Base-by-base conservation (phyloP, 2,888 invertebrate species). In the Yponomeuta cagnagella region DNA sequence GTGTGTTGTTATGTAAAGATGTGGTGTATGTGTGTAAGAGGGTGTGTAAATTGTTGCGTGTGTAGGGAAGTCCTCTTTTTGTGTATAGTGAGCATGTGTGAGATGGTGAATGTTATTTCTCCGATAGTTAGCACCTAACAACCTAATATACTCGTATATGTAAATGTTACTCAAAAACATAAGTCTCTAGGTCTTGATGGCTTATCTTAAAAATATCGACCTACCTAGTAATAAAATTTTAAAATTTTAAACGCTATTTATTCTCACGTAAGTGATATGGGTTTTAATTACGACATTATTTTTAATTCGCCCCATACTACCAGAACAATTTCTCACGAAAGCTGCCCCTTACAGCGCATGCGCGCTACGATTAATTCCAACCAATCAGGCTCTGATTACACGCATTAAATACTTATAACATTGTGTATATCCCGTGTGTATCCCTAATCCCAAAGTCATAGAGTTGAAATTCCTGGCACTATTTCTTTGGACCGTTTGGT, bases 381-480 rank as follows among this genome's bases (percentile, higher is more conserved):
- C 90, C 91, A 91, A 91, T 91, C 90, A 90, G 85, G 82, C 84
- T 78, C 84, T 90, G 89, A 90, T 91, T 90, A 90, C 89, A 90
- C 89, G 90, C 89, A 89, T 90, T 90, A 90, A 77, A 78, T 76
- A 75, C 79, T 81, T 80, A 85, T 87, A 82, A 84, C 83, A 74
- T 82, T 80, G 81, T 73, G 74, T 71, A 72, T 82, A 76, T 84
- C 71, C 66, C 63, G 70, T 37, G 66, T 66, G 70, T 72, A 70
- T 71, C 64, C 79, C 75, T 79, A 87, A 83, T 72, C 43, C 9
- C 2, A 15, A 15, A 12, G 52, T 2, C 48, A 4, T 37, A 12
- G 37, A 43, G 67, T n/a, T 67, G 12, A 37, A 37, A 37, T 67
- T 67, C 15, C 52, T 15, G 52, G 52, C 15, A 1, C 37, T 74